Evolutionary conservation across 2,113 vertebrate genomes (phyloP).

Genomic region (Alethe castanea): DNA sequence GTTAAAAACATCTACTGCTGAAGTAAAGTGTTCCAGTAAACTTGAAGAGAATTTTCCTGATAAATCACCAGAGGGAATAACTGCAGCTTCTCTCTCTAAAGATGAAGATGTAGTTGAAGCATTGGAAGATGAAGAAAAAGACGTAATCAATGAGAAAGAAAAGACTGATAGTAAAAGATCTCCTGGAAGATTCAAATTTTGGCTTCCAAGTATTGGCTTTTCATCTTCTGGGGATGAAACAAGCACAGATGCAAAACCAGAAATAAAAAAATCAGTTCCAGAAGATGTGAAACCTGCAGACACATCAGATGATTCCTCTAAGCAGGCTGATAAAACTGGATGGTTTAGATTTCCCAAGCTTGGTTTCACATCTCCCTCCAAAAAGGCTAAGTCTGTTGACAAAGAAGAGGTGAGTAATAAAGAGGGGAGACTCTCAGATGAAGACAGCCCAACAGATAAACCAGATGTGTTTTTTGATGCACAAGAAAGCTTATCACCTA

Average conservation of each 20-base stretch:
- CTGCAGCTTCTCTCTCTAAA: background rate
- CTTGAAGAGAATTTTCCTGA: background rate
- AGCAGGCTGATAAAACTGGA: conserved; percentile 61
- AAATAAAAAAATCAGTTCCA: background rate
- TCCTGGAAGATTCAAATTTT: conserved; percentile 68
- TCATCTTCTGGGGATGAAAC: conserved; percentile 59
- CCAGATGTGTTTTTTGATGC: conserved; percentile 70
- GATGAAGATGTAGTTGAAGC: background rate
- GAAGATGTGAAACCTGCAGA: conserved; percentile 34
- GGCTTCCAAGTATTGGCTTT: conserved; percentile 74
- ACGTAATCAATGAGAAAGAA: background rate
- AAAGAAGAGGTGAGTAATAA: background rate
- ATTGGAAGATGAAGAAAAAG: background rate
- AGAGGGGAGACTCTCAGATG: conserved; percentile 37
- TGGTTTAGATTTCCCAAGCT: conserved; percentile 78
- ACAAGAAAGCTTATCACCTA: conserved; percentile 64
- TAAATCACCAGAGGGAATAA: conserved; percentile 7
- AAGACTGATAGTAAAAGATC: conserved; percentile 47
- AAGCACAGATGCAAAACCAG: background rate
- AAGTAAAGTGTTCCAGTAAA: background rate
- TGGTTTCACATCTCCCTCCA: conserved; percentile 72
- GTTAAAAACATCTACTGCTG: background rate
- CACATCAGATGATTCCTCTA: background rate
- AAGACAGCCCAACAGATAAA: conserved; percentile 50
- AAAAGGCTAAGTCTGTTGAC: conserved; percentile 25